These are phyloP conservation scores for Sebastes elongatus DNA, from an alignment of 2,797 vertebrate species.

Conservation along the genomic window DNA sequence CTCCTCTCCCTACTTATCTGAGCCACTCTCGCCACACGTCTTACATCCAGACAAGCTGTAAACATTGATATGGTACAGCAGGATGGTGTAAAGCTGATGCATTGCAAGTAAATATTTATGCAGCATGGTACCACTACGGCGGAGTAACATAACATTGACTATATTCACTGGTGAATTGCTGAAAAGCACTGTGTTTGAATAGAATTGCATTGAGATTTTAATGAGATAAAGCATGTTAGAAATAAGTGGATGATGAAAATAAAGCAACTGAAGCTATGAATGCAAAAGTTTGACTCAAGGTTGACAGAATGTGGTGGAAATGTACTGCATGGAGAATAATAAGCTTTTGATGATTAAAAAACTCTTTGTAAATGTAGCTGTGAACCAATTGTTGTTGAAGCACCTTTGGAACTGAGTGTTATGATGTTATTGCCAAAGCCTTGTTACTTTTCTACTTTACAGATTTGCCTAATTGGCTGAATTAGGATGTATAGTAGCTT, in stretches of 20 bases:
- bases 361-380: not conserved
- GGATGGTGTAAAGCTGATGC: conserved; percentile 16
- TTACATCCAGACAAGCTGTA: conserved; percentile 41
- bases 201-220: not conserved
- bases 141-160: not conserved
- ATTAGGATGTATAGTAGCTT: not conserved
- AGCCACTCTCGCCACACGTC: conserved; percentile 18
- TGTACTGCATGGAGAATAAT: not conserved
- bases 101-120: conserved; percentile 8
- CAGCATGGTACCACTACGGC: not conserved
- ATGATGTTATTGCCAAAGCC: not conserved
- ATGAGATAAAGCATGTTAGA: not conserved
- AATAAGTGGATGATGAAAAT: not conserved
- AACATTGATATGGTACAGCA: conserved; percentile 34
- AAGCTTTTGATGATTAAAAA: not conserved
- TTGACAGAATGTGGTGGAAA: not conserved
- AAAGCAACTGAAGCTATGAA: not conserved
- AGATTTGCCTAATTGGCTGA: not conserved
- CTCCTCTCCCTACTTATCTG: conserved; percentile 37
- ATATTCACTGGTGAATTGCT: not conserved
- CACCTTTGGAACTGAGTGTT: not conserved
- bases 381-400: not conserved
- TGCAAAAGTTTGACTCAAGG: not conserved
- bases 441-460: not conserved
- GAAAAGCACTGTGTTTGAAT: not conserved